phyloP scores from a whole-genome alignment of 2,888 invertebrate species.

The Phyto melanocephala region DNA sequence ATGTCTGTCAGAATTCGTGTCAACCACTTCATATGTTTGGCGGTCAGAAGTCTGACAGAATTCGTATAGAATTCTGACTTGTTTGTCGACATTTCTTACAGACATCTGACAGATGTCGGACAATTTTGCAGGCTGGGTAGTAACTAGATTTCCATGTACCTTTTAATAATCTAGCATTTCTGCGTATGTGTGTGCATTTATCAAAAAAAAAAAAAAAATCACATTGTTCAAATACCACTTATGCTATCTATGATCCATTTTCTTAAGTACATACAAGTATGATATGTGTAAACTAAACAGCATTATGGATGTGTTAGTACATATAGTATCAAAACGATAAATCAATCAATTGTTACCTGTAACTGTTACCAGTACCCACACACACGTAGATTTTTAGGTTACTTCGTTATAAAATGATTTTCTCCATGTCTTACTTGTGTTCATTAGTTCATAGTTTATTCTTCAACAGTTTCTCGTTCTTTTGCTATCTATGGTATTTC shows the following conservation, averaged over 20 bases:
- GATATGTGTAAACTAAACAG: too few species aligned
- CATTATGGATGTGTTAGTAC: not conserved
- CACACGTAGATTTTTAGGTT: not conserved
- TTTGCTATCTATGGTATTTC: not conserved
- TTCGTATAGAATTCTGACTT: too few species aligned
- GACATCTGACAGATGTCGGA: too few species aligned
- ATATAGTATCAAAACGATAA: slow-evolving; percentile 3
- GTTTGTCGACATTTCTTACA: too few species aligned
- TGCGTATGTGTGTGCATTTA: too few species aligned
- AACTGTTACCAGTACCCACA: not conserved
- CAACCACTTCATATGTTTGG: too few species aligned
- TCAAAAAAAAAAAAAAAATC: too few species aligned
- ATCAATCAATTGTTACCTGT: slow-evolving; percentile 3
- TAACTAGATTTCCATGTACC: too few species aligned
- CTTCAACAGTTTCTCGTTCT: not conserved
- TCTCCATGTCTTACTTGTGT: not conserved
- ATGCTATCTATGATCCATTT: not conserved
- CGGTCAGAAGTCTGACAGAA: too few species aligned
- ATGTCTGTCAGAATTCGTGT: too few species aligned
- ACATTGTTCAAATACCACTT: not conserved
- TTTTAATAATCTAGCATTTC: too few species aligned
- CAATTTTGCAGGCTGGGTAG: too few species aligned
- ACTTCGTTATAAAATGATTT: not conserved
- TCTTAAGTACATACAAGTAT: not conserved
- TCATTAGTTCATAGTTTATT: not conserved